phyloP scores from a whole-genome alignment of 64 coral and sea anemone genomes.

The Porites australiensis region DNA sequence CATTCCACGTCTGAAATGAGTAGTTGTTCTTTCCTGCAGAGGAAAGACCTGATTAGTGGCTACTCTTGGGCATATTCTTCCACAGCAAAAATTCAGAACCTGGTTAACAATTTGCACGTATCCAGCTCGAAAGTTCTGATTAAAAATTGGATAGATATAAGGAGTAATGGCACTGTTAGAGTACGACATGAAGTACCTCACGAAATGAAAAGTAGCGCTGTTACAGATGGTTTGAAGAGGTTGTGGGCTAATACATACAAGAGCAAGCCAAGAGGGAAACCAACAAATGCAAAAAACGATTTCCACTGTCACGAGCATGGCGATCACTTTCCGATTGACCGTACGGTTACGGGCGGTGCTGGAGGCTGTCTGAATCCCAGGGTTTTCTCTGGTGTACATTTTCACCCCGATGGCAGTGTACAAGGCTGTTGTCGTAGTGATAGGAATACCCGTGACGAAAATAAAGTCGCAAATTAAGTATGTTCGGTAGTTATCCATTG shows the following conservation, averaged over 20 bases:
- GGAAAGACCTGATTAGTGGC: too few relatives aligned
- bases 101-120: not conserved
- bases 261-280: conserved; percentile 10
- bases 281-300: conserved; percentile 8
- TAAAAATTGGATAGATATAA: conserved; percentile 37
- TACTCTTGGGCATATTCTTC: not conserved
- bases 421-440: not conserved
- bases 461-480: not conserved
- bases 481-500: not conserved
- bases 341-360: not conserved
- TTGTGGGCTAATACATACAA: too few relatives aligned
- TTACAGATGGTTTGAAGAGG: not conserved
- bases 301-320: conserved; percentile 24
- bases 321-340: conserved; percentile 4
- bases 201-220: not conserved
- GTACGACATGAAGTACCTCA: conserved; percentile 11
- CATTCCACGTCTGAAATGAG: too few relatives aligned
- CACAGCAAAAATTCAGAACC: not conserved
- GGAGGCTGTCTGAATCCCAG: not conserved
- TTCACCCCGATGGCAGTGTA: conserved; percentile 14
- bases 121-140: conserved; percentile 26
- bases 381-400: not conserved
- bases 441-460: not conserved
- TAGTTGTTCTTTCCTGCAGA: too few relatives aligned
- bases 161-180: conserved; percentile 27